Percentiles rank a stretch among this genome's conserved stretches.
phyloP scores from a whole-genome alignment of 1,140 invertebrate genomes.

The Diorhabda elongata region DNA sequence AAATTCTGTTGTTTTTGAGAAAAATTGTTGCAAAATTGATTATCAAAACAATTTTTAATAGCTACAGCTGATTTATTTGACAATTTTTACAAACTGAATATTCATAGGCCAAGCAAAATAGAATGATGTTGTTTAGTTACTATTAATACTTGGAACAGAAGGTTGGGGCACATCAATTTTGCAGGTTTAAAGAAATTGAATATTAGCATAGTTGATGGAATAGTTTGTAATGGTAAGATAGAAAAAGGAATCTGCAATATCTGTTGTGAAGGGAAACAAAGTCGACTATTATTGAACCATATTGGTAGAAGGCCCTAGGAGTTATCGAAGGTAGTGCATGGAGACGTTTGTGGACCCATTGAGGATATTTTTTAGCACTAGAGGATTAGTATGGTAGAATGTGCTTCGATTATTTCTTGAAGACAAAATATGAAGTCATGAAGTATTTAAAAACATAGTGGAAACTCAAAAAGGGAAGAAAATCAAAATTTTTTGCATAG shows the following conservation, averaged over 20 bases:
- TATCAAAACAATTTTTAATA: not conserved
- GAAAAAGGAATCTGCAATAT: not conserved
- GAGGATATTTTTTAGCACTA: slow-evolving; percentile 29
- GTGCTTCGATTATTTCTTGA: too few species aligned
- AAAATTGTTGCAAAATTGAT: not conserved
- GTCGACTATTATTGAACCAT: not conserved
- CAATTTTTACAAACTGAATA: not conserved
- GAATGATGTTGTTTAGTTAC: not conserved
- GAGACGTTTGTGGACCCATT: slow-evolving; percentile 28
- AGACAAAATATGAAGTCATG: too few species aligned
- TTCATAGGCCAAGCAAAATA: too few species aligned
- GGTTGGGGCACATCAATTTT: not conserved
- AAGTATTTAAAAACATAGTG: too few species aligned
- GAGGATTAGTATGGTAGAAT: too few species aligned
- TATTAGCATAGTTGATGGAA: not conserved
- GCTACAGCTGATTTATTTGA: not conserved
- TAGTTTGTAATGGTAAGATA: slow-evolving; percentile 4
- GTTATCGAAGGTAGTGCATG: not conserved
- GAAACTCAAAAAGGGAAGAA: too few species aligned
- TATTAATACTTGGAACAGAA: not conserved
- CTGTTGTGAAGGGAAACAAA: not conserved
- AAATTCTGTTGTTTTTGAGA: not conserved
- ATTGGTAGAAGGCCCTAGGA: not conserved
- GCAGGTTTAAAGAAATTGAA: not conserved
- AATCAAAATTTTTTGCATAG: slow-evolving; percentile 31